Percentiles rank a stretch among this genome's conserved stretches.
Conservation (phyloP, 2,888 invertebrate genomes). For the Parnassius mnemosyne region DNA sequence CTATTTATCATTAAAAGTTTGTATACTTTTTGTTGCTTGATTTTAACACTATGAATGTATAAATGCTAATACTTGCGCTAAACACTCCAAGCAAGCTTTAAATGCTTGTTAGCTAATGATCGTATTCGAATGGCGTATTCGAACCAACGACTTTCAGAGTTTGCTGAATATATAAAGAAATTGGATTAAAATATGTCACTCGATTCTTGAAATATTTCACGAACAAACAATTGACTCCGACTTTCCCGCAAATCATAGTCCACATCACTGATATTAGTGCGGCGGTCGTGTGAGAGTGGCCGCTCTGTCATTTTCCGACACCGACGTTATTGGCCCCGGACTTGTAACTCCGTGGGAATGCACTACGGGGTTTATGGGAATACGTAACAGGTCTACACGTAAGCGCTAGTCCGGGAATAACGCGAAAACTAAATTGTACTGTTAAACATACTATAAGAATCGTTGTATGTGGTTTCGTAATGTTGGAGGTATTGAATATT, state of each 20-base stretch:
- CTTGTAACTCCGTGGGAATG: conserved; percentile 39
- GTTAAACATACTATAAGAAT: neutral
- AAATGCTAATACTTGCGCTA: too few relatives aligned
- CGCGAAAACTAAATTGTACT: conserved; percentile 11
- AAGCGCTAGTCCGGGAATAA: conserved; percentile 15
- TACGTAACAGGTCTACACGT: conserved; percentile 23
- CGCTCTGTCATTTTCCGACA: conserved; percentile 48
- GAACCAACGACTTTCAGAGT: too few relatives aligned
- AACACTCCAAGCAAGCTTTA: too few relatives aligned
- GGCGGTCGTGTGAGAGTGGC: conserved; percentile 44
- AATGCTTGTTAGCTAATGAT: too few relatives aligned
- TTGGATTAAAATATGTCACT: too few relatives aligned
- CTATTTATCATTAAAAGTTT: too few relatives aligned
- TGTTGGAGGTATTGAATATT: neutral
- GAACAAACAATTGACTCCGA: conserved; percentile 17
- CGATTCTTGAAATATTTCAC: neutral
- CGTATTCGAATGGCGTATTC: too few relatives aligned
- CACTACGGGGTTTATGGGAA: conserved; percentile 32
- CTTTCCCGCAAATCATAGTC: conserved; percentile 5
- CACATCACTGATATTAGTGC: conserved; percentile 18
- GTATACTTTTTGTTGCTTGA: too few relatives aligned
- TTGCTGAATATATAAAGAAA: too few relatives aligned
- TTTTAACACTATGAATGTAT: too few relatives aligned
- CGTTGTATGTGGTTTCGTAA: neutral
- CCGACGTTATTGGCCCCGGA: conserved; percentile 33